Evolutionary conservation across 2,113 vertebrate species (phyloP), one percentile per base, ranked within the genome.

Genomic region (Cynocephalus volans): DNA sequence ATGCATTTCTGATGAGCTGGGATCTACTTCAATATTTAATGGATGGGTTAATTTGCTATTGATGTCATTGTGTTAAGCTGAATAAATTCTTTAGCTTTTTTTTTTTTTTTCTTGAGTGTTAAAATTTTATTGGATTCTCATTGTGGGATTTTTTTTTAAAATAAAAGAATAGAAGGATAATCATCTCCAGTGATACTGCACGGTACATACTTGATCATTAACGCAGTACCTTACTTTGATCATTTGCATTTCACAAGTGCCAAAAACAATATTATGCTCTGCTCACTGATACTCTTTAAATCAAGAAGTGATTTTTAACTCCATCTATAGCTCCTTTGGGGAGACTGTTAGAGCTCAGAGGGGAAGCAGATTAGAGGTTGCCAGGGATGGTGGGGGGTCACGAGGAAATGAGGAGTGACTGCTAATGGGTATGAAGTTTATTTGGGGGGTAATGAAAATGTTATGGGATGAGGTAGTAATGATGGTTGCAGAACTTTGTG

Each of bases 191-290:
- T n/a, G 21, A 52, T 54, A 0, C 17, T 8, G 8, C 1, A 5
- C 14, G 15, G 65, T 11, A 4, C 23, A 17, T 9, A 4, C 8
- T 41, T 41, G 41, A 41, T 41, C 41, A 41, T 41, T 41, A 41
- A 41, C 41, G 41, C 4, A 41, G 41, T 41, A 41, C 41, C 7
- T 23, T 6, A 15, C 60, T 23, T 1, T 50, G 41, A 12, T 24
- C 50, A 1, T 24, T 60, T 8, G 31, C 0, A 0, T 23, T 58
- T 60, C 79, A 14, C 15, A n/a, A 26, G 36, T 24, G 1, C 1
- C 31, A 28, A 58, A 54, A 23, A 15, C 6, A 24, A 10, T 21
- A 7, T 23, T 3, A 0, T 1, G 8, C 19, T 2, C 6, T 7
- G 1, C 62, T 56, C 8, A 3, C 5, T 9, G 6, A 54, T 23